Base-by-base conservation (phyloP, 2,797 vertebrate genomes). In the Sebastiscus albofasciatus region DNA sequence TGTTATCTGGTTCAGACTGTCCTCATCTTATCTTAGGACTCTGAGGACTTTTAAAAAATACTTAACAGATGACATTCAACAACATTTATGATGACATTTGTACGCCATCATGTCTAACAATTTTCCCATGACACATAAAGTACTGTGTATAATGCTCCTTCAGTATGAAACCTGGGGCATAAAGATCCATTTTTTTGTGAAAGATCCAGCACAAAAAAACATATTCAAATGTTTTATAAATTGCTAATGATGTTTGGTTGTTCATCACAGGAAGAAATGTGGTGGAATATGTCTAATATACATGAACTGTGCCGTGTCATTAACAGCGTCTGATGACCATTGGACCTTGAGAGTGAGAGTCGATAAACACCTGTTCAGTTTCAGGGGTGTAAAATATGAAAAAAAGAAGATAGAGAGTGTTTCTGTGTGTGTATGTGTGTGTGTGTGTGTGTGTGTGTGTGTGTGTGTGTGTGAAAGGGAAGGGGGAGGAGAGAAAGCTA, bases 311-410 rank as follows among this genome's bases (percentile, higher is more conserved):
- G 24, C 56, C 3, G 36, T 14, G 29, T 58, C 56, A 75, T 81
- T 74, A 79, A 73, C 42, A 14, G 33, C 13, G 13, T 42, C 60
- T 22, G 52, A 13, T 82, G 92, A 95, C 92, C 94, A 86, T 96
- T 96, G 95, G 94, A 96, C 95, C 92, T 84, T 92, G 83, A 74
- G 72, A 80, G 79, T 64, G 84, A 85, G 85, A 85, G 54, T 72
- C 31, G 92, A 96, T 96, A 95, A 95, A 92, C 95, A 96, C 94
- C 94, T 96, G 95, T 82, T 94, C 60, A 87, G 90, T 95, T 95
- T 96, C 94, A 90, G 92, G 89, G 90, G 93, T 88, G 91, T 90
- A 93, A 91, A 93, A 83, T 70, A 42, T 12, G 65, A 78, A 73
- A 87, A 61, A 62, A 65, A 75, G 54, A 26, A 65, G 39, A 52